Evolutionary conservation across 2,888 invertebrate genomes (phyloP), one percentile per base, ranked within the genome.

Genomic region (Ichneumoninae sp.): DNA sequence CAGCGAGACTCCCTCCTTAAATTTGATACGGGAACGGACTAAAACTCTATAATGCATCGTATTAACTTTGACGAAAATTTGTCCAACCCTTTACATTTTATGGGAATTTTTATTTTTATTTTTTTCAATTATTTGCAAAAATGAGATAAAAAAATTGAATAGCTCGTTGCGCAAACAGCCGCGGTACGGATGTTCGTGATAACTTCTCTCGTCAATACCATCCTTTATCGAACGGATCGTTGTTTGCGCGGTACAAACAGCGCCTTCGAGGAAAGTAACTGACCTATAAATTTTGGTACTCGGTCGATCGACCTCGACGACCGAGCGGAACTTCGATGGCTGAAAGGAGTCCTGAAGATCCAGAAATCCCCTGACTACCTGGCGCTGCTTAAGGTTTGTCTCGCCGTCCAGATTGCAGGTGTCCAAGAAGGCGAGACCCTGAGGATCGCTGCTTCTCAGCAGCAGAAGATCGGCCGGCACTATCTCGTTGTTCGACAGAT

Each of bases 371-470:
- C 96, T 94, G n/a, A 96, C 96, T 66, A 98, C 97, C 93, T 97
- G 96, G 88, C 99, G 95, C 92, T 98, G 98, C 93, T 99, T 99
- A 85, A 99, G 95, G 94, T 99, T 99, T 66, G 98, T 97, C 94
- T 99, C 99, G 10, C 99, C 99, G 92, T 99, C 99, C 91, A 99
- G 95, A 94, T 99, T 99, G 92, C 98, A 98, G 0, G 99, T 99
- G 94, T 99, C 99, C 88, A 99, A 96, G 94, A 98, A 98, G 93
- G 98, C 98, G 82, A 97, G 95, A 60, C 99, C 99, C 91, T 97
- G 95, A 8, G 97, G 95, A 94, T 98, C 98, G 90, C 98, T 98
- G 80, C 98, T 97, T 90, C 97, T 96, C 84, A 99, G 95, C 81
- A 99, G 94, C 84, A 99, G 95, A 92, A 99, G 97, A 94, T 99